Percentiles rank a stretch among this genome's conserved stretches.
These are phyloP conservation scores for Muntiacus muntjak DNA, from an alignment of 2,113 vertebrate species.

Conservation along the genomic window DNA sequence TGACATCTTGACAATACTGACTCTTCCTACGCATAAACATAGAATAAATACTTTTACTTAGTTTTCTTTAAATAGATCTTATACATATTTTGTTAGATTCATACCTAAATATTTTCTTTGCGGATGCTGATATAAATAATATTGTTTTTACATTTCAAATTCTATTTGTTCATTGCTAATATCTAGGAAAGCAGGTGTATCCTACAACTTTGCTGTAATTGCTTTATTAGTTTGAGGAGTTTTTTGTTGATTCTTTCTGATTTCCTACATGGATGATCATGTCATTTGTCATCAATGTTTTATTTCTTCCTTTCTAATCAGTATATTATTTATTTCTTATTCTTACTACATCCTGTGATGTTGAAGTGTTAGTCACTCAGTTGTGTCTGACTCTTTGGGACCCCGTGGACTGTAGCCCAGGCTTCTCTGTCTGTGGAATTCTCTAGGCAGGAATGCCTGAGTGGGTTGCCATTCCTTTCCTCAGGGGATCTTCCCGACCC, in stretches of 20 bases:
- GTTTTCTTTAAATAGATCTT: neutral
- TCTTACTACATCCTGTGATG: neutral
- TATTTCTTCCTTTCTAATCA: neutral
- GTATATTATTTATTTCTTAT: neutral
- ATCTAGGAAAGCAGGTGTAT: neutral
- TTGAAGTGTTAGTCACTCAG: neutral
- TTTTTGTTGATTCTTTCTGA: neutral
- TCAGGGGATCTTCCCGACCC: neutral
- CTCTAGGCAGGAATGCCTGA: neutral
- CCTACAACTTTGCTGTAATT: neutral
- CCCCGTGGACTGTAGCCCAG: neutral
- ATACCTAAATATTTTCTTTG: neutral
- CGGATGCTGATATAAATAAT: neutral
- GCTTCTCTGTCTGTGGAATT: neutral
- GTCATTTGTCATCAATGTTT: neutral
- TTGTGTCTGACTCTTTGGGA: neutral
- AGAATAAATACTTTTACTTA: neutral
- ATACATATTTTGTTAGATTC: neutral
- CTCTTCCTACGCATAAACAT: neutral
- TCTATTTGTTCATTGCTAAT: neutral
- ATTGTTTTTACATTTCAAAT: slow-evolving; percentile 25
- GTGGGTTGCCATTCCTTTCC: neutral
- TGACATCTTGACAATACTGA: neutral
- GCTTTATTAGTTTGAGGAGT: neutral
- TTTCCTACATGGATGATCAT: neutral